Conservation (phyloP, 1,140 invertebrate species). For the Pseudobourletiella spinata region DNA sequence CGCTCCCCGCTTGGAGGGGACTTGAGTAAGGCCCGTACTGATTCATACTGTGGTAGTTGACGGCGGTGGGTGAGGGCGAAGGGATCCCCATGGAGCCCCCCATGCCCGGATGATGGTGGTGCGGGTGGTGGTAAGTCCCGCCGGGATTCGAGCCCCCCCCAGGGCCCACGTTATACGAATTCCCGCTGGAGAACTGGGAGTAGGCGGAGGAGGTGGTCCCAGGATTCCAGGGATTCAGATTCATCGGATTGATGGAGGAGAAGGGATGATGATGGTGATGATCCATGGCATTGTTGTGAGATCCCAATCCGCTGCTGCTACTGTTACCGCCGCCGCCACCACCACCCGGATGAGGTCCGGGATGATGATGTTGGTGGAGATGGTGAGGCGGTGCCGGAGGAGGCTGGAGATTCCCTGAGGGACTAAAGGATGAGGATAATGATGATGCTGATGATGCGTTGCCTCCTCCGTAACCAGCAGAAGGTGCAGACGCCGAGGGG, state of each 20-base stretch:
- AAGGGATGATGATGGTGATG: slow-evolving; percentile 18
- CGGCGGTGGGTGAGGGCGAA: not conserved
- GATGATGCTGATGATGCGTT: not conserved
- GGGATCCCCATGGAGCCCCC: not conserved
- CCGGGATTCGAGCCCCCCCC: not conserved
- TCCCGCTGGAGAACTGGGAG: slow-evolving; percentile 10
- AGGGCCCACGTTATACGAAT: too few species aligned
- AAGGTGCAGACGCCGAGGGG: too few species aligned
- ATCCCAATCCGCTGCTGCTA: not conserved
- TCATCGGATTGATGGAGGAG: slow-evolving; percentile 18
- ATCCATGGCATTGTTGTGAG: slow-evolving; percentile 3
- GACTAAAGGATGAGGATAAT: not conserved
- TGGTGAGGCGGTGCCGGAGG: not conserved
- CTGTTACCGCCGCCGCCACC: not conserved
- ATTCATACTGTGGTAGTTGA: not conserved
- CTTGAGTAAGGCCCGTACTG: not conserved
- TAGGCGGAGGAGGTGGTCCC: slow-evolving; percentile 5
- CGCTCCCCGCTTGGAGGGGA: too few species aligned
- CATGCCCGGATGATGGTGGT: not conserved
- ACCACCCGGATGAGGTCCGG: not conserved
- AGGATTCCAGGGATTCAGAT: slow-evolving; percentile 29
- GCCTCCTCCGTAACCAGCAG: not conserved
- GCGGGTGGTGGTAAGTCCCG: slow-evolving; percentile 3
- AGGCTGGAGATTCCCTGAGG: not conserved
- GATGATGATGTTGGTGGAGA: too few species aligned